These are phyloP conservation scores for Caenorhabditis remanei DNA, from an alignment of 1,140 invertebrate genomes.

Conservation along the genomic window DNA sequence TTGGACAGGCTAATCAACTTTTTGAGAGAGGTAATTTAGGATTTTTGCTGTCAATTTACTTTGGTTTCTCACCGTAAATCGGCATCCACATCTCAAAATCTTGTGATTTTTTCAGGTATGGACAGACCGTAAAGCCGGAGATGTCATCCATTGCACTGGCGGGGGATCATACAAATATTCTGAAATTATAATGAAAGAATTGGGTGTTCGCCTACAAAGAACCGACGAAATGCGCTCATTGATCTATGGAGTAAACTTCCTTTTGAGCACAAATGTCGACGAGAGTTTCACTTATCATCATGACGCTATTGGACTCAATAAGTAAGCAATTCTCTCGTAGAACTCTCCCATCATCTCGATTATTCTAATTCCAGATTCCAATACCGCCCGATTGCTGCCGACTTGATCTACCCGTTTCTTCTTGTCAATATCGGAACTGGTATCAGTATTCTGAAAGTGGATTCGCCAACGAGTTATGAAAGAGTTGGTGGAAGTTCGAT, in stretches of 20 bases:
- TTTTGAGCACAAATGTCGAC: constrained; percentile 62
- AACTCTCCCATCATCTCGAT: neutral
- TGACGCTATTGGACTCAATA: constrained; percentile 60
- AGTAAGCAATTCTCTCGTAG: neutral
- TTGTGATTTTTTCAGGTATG: constrained; percentile 61
- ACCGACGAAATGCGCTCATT: constrained; percentile 64
- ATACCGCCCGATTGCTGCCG: constrained; percentile 54
- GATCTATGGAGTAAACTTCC: constrained; percentile 62
- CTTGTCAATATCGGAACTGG: constrained; percentile 66
- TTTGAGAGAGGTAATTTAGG: constrained; percentile 56
- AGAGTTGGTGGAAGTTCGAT: constrained; percentile 64
- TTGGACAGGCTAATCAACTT: constrained; percentile 60
- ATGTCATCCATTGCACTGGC: constrained; percentile 60
- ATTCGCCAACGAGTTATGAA: constrained; percentile 59
- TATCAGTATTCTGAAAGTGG: constrained; percentile 63
- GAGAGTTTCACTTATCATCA: constrained; percentile 67
- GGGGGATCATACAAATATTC: constrained; percentile 65
- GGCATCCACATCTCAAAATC: no score
- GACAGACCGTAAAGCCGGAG: constrained; percentile 31
- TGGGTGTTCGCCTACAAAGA: constrained; percentile 62
- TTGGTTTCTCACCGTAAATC: neutral
- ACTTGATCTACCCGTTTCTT: constrained; percentile 62
- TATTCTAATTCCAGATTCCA: constrained; percentile 50
- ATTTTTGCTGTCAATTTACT: neutral
- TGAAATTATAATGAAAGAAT: constrained; percentile 52